Evolutionary conservation across 2,797 vertebrate species (phyloP).

Genomic region (Brachyrhaphis roseni): DNA sequence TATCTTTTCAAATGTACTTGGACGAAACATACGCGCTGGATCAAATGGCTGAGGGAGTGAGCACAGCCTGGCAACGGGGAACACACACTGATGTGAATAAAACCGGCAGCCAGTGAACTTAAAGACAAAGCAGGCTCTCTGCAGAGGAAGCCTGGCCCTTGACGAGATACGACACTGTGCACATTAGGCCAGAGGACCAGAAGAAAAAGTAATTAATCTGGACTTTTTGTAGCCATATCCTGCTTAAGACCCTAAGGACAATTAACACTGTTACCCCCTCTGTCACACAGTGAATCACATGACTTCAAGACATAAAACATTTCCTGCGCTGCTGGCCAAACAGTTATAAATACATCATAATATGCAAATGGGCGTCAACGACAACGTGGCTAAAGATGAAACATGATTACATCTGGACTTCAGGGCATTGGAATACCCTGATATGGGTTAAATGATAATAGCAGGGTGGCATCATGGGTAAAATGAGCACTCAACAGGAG

Average conservation of each 20-base stretch:
- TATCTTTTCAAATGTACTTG: slow-evolving; percentile 76
- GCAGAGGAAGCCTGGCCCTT: slow-evolving; percentile 65
- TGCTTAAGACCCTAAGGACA: slow-evolving; percentile 47
- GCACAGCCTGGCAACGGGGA: slow-evolving; percentile 42
- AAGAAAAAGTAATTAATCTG: slow-evolving; percentile 68
- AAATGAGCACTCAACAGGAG: slow-evolving; percentile 20
- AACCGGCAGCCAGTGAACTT: slow-evolving; percentile 49
- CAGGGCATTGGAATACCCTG: slow-evolving; percentile 18
- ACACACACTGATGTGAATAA: slow-evolving; percentile 54
- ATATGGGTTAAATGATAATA: slow-evolving; percentile 28
- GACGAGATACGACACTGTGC: slow-evolving; percentile 66
- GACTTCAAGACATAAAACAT: slow-evolving; percentile 37
- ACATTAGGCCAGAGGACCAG: slow-evolving; percentile 52
- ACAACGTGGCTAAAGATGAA: slow-evolving; percentile 38
- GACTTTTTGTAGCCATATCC: slow-evolving; percentile 58
- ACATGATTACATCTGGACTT: slow-evolving; percentile 29
- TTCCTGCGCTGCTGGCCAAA: slow-evolving; percentile 17
- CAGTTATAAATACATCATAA: slow-evolving; percentile 55
- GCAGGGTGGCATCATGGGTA: slow-evolving; percentile 35
- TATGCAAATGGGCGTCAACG: slow-evolving; percentile 44
- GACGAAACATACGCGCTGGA: slow-evolving; percentile 57
- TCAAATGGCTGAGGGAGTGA: slow-evolving; percentile 58
- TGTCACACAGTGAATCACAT: slow-evolving; percentile 48
- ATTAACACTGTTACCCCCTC: slow-evolving; percentile 52
- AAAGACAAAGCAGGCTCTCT: slow-evolving; percentile 61